Conservation (phyloP, 2,797 vertebrate species). For the Oreortyx pictus region DNA sequence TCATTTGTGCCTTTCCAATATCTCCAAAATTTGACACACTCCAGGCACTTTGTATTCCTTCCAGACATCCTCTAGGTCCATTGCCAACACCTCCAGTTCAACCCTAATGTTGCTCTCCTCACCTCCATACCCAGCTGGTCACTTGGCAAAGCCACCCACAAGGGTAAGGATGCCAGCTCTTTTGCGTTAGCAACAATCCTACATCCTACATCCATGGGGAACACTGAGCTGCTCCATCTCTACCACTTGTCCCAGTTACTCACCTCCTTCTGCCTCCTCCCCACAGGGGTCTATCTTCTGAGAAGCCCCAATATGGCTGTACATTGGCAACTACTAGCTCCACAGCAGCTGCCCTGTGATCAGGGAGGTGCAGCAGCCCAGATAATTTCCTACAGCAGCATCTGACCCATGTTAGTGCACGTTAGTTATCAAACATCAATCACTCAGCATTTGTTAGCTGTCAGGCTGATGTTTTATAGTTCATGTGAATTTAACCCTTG, state of each 20-base stretch:
- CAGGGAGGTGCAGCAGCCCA: background rate
- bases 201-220: background rate
- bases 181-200: background rate
- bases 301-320: background rate
- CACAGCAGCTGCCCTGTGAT: background rate
- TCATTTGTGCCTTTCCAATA: background rate
- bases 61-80: background rate
- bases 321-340: background rate
- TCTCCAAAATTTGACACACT: background rate
- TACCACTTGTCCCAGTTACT: background rate
- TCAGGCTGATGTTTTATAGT: background rate
- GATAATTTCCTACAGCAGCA: background rate
- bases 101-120: background rate
- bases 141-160: background rate
- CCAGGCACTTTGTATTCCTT: background rate
- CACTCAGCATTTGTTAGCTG: background rate
- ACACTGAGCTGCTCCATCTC: rapidly evolving
- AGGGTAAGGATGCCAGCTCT: background rate
- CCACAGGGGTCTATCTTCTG: rapidly evolving
- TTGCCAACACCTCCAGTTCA: rapidly evolving
- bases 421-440: background rate
- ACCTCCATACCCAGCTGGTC: background rate
- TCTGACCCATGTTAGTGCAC: rapidly evolving
- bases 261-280: background rate
- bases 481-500: background rate